A percentile compares a stretch with the other conserved stretches of the same genome.
These are phyloP conservation scores for Benitochromis conjunctus DNA, from an alignment of 2,113 vertebrate species.

Conservation along the genomic window DNA sequence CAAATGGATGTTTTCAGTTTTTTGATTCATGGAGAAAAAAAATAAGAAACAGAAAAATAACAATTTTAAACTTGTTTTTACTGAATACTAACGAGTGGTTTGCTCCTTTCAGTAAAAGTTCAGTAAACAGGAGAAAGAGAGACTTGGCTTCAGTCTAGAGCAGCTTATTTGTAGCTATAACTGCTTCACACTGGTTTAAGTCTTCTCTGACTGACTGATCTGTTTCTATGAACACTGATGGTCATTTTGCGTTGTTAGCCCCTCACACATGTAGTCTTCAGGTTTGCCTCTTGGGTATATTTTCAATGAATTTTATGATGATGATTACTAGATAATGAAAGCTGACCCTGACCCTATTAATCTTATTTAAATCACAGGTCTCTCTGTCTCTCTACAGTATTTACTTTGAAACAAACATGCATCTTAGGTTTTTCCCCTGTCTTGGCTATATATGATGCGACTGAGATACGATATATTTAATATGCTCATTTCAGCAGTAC, in stretches of 20 bases:
- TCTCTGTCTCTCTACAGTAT: too few relatives aligned
- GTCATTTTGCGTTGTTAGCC: neutral
- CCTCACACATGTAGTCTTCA: neutral
- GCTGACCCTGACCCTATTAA: neutral
- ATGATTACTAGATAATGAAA: neutral
- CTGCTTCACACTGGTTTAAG: neutral
- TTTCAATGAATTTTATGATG: neutral
- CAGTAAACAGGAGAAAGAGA: neutral
- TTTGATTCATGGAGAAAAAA: neutral
- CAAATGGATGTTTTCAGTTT: neutral
- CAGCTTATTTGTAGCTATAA: neutral
- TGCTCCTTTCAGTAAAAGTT: neutral
- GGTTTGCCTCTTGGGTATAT: rapidly evolving
- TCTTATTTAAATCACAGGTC: neutral
- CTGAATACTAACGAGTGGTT: neutral
- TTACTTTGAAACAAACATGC: too few relatives aligned
- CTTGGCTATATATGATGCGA: too few relatives aligned
- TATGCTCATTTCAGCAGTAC: too few relatives aligned
- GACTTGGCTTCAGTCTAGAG: neutral
- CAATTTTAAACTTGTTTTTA: rapidly evolving
- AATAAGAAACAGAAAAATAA: neutral
- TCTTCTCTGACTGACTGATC: rapidly evolving
- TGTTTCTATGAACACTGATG: neutral
- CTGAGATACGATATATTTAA: too few relatives aligned
- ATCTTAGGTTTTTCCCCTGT: too few relatives aligned